Percentiles rank a stretch among this genome's conserved stretches.
phyloP scores from a whole-genome alignment of 2,797 vertebrate species.

The Eptatretus atami region DNA sequence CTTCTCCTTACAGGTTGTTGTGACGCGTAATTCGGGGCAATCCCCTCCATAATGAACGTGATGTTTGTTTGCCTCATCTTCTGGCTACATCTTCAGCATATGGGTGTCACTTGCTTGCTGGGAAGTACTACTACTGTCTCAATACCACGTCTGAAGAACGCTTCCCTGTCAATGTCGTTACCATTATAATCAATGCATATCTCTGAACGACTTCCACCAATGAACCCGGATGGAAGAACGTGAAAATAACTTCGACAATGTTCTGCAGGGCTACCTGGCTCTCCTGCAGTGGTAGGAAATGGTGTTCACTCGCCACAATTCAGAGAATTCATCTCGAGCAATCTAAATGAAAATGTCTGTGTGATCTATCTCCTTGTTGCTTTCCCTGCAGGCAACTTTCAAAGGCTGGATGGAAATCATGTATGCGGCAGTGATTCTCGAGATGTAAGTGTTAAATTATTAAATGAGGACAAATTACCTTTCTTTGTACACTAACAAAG shows the following conservation, averaged over 20 bases:
- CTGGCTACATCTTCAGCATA: conserved; percentile 96
- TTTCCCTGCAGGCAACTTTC: conserved; percentile 49
- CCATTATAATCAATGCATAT: conserved; percentile 17
- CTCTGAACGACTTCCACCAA: conserved; percentile 15
- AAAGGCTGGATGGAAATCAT: conserved; percentile 99
- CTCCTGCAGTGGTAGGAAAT: conserved; percentile 56
- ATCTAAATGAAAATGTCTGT: neutral
- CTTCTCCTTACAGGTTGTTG: conserved; percentile 38
- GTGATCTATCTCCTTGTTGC: neutral
- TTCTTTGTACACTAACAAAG: too few relatives aligned
- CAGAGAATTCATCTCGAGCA: conserved; percentile 7
- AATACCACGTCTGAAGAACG: conserved; percentile 16
- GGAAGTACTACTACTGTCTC: conserved; percentile 42
- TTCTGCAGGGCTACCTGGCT: conserved; percentile 64
- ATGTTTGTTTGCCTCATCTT: conserved; percentile 94
- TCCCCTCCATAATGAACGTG: conserved; percentile 96
- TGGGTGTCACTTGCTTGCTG: conserved; percentile 85
- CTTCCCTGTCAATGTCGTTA: conserved; percentile 14
- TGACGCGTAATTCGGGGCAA: conserved; percentile 76
- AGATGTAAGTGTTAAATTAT: conserved; percentile 30
- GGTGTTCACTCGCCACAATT: conserved; percentile 7
- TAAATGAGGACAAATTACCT: too few relatives aligned
- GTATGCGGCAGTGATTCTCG: conserved; percentile 90
- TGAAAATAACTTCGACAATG: conserved; percentile 79
- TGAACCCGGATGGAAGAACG: conserved; percentile 33